A percentile compares a stretch with the other conserved stretches of the same genome.
Conservation (phyloP, 1,140 invertebrate genomes). For the Asbolus verrucosus region DNA sequence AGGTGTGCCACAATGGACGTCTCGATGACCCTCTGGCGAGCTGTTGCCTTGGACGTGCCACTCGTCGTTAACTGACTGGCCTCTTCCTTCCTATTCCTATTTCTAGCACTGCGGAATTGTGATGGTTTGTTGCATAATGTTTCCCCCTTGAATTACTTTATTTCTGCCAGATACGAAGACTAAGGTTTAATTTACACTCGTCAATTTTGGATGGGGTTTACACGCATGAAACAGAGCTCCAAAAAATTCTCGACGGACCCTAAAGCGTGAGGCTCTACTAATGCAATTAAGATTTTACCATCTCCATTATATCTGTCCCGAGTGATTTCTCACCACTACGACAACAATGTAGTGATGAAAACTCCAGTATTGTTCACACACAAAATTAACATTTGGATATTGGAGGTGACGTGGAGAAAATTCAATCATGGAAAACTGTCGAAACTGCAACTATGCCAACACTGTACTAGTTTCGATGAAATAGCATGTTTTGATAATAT, state of each 20-base stretch:
- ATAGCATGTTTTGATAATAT: no score
- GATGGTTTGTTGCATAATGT: conserved; percentile 45
- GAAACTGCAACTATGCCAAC: conserved; percentile 26
- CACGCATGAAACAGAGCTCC: background rate
- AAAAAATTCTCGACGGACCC: conserved; percentile 27
- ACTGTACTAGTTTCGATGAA: conserved; percentile 10
- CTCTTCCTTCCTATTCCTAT: conserved; percentile 43
- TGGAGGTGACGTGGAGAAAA: conserved; percentile 3
- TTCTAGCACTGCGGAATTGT: conserved; percentile 33
- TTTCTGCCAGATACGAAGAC: conserved; percentile 10
- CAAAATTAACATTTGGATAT: conserved; percentile 24
- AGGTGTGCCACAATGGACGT: conserved; percentile 42
- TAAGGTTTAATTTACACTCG: conserved; percentile 25
- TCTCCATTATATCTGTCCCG: conserved; percentile 25
- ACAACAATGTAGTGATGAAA: background rate
- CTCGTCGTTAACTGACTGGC: conserved; percentile 32
- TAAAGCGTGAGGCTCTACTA: conserved; percentile 28
- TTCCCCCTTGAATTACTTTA: conserved; percentile 43
- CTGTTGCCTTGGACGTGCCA: conserved; percentile 45
- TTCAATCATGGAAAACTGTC: background rate
- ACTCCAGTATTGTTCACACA: background rate
- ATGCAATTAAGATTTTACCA: conserved; percentile 36
- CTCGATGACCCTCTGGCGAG: conserved; percentile 41
- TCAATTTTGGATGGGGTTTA: conserved; percentile 28
- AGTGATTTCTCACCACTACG: conserved; percentile 19